These are phyloP conservation scores for Lanistes nyassanus DNA, from an alignment of 1,140 invertebrate species.

Conservation along the genomic window DNA sequence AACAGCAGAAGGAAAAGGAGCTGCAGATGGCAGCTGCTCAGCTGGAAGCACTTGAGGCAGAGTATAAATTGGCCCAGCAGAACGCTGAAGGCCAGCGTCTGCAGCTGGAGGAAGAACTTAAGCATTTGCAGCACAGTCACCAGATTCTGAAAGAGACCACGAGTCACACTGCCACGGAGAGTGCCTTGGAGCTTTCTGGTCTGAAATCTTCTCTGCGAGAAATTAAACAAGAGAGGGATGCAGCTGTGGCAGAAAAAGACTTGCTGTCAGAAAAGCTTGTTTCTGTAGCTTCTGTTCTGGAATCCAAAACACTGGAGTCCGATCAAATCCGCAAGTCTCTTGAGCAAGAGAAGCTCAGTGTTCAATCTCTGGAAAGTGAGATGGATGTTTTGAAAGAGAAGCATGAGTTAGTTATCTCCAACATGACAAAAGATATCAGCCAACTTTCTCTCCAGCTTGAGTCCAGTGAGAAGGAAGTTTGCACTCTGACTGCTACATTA, in stretches of 20 bases:
- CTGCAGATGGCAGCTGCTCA: slow-evolving; percentile 4
- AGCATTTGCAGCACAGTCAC: slow-evolving; percentile 2
- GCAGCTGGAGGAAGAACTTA: background rate
- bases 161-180: background rate
- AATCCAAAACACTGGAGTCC: background rate
- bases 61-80: background rate
- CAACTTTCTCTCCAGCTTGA: background rate
- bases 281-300: background rate
- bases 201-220: background rate
- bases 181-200: background rate
- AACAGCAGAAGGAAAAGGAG: slow-evolving; percentile 8
- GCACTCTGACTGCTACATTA: background rate
- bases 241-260: background rate
- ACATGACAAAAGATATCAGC: slow-evolving; percentile 1
- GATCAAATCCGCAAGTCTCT: background rate
- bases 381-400: slow-evolving; percentile 17
- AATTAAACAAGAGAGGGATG: slow-evolving; percentile 9
- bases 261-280: background rate
- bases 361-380: slow-evolving; percentile 14
- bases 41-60: background rate
- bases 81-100: background rate
- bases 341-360: background rate
- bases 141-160: slow-evolving; percentile 3
- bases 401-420: background rate
- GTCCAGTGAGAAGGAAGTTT: background rate